Conservation (phyloP, 2,888 invertebrate genomes). For the Tribolium freemani region DNA sequence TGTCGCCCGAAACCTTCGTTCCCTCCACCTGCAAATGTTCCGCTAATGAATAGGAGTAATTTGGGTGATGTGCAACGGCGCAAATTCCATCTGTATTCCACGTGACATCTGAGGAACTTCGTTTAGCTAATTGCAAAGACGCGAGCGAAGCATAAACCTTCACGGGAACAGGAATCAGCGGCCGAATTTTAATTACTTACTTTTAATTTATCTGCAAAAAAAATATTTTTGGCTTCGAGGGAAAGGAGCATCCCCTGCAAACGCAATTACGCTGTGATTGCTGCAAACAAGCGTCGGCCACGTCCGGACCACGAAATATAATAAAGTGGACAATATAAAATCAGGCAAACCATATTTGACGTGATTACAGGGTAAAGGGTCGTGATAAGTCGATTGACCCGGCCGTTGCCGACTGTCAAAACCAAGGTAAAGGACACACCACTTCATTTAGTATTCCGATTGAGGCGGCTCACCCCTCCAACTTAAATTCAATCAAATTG, state of each 20-base stretch:
- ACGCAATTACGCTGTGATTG: constrained; percentile 21
- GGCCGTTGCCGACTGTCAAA: constrained; percentile 25
- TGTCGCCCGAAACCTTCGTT: no score
- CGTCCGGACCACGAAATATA: constrained; percentile 22
- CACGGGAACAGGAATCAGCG: no score
- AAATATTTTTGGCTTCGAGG: no score
- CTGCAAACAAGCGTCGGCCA: constrained; percentile 16
- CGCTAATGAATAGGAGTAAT: constrained; percentile 35
- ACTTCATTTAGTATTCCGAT: constrained; percentile 52
- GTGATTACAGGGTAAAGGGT: constrained; percentile 17
- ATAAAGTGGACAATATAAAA: constrained; percentile 36
- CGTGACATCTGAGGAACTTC: constrained; percentile 43
- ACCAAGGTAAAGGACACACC: constrained; percentile 28
- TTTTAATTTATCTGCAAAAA: no score
- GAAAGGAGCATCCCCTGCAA: not conserved
- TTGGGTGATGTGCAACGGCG: constrained; percentile 35
- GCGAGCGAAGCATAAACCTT: constrained; percentile 44
- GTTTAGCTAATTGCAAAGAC: constrained; percentile 48
- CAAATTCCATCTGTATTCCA: constrained; percentile 37
- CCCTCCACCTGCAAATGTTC: constrained; percentile 20
- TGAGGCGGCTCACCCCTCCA: constrained; percentile 42
- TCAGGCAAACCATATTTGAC: constrained; percentile 23
- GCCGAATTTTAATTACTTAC: no score
- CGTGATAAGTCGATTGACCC: constrained; percentile 31
- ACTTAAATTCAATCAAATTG: constrained; percentile 49